Evolutionary conservation across 2,797 vertebrate species (phyloP).

Genomic region (Picus viridis): DNA sequence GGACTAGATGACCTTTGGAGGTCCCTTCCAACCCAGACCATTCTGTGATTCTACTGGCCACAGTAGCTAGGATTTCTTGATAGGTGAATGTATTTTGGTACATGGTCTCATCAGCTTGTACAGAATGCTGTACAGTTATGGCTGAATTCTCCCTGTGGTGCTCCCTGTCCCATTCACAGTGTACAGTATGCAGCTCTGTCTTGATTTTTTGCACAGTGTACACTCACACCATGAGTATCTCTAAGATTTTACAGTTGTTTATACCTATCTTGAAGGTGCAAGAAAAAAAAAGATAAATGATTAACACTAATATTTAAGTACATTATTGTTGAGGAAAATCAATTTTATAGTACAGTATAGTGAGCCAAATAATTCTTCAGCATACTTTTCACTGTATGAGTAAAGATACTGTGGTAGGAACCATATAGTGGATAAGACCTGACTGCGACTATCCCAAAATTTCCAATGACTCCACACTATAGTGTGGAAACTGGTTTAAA

Average conservation of each 20-base stretch:
- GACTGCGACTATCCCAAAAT: not conserved
- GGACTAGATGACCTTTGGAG: too few relatives aligned
- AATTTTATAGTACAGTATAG: not conserved
- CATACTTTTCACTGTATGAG: not conserved
- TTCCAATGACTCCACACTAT: not conserved
- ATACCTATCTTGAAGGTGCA: not conserved
- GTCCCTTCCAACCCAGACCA: too few relatives aligned
- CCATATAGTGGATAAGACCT: not conserved
- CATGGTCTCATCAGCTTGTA: not conserved
- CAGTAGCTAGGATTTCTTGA: not conserved
- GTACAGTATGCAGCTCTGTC: not conserved
- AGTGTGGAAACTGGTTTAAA: not conserved
- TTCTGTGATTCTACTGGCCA: not conserved
- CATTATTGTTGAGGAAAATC: not conserved
- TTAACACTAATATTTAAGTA: not conserved
- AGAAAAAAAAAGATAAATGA: not conserved
- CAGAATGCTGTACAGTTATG: rapidly evolving
- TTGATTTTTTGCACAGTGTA: not conserved
- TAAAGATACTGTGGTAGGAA: not conserved
- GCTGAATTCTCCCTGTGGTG: not conserved
- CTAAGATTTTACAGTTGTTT: not conserved
- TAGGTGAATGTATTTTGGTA: not conserved
- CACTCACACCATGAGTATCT: not conserved
- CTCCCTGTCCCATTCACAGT: not conserved
- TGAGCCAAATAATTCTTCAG: not conserved